These are phyloP conservation scores for Sphyrna mokarran DNA, from an alignment of 2,113 vertebrate genomes.

Conservation along the genomic window DNA sequence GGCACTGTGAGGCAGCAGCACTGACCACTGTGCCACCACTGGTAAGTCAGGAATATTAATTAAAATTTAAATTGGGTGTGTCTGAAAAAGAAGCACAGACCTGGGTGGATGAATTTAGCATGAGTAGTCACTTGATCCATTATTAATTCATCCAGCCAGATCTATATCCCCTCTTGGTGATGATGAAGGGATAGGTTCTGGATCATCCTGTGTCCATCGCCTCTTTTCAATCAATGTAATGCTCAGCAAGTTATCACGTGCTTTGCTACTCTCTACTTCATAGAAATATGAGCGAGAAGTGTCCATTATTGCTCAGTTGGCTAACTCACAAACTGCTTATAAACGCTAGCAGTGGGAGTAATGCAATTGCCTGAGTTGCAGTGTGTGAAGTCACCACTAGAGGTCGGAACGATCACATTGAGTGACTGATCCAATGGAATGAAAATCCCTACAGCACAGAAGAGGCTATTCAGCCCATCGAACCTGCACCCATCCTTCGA, in stretches of 20 bases:
- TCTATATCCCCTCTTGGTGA: background rate
- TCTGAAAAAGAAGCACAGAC: background rate
- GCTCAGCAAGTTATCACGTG: background rate
- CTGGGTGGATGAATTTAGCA: background rate
- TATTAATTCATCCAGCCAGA: background rate
- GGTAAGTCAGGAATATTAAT: background rate
- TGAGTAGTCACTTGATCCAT: background rate
- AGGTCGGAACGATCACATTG: background rate
- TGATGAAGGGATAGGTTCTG: background rate
- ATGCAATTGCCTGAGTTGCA: background rate
- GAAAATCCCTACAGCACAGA: background rate
- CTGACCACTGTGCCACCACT: too few species aligned
- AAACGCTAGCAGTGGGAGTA: background rate
- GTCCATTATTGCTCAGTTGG: background rate
- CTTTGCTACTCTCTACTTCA: background rate
- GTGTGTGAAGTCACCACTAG: background rate
- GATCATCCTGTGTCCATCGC: background rate
- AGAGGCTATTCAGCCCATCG: too few species aligned
- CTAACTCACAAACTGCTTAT: background rate
- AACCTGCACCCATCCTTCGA: too few species aligned
- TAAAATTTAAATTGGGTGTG: too few species aligned
- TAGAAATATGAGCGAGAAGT: background rate
- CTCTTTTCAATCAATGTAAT: background rate
- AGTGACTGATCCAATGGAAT: background rate
- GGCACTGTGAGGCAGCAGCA: too few species aligned